Conservation (phyloP, 2,797 vertebrate genomes). For the Potorous gilbertii region DNA sequence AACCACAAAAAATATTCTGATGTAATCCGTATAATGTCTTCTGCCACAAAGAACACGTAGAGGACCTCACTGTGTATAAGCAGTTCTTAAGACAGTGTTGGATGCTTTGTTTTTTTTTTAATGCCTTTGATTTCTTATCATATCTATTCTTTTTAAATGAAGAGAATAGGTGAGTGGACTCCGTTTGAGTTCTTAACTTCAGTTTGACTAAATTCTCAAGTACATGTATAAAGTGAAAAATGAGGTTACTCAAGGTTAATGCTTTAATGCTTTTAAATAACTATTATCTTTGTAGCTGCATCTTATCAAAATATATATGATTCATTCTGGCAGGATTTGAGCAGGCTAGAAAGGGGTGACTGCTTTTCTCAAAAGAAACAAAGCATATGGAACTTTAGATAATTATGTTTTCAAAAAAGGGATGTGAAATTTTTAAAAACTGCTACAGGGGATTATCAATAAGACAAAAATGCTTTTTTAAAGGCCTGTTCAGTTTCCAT, state of each 20-base stretch:
- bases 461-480: background rate
- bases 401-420: background rate
- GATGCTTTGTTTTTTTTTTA: constrained; percentile 60
- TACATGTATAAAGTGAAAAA: constrained; percentile 85
- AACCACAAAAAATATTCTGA: background rate
- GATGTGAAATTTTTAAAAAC: background rate
- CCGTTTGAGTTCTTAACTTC: constrained; percentile 85
- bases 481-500: background rate
- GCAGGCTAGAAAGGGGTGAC: constrained; percentile 59
- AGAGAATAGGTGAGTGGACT: constrained; percentile 81
- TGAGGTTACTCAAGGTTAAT: constrained; percentile 87
- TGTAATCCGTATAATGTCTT: background rate
- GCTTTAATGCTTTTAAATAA: constrained; percentile 88
- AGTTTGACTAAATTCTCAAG: constrained; percentile 85
- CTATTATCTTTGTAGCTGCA: constrained; percentile 82
- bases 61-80: background rate
- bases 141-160: constrained; percentile 77
- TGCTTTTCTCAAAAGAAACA: constrained; percentile 52
- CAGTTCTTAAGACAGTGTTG: constrained; percentile 50
- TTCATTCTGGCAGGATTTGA: constrained; percentile 73
- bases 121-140: constrained; percentile 79
- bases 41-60: background rate
- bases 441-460: background rate
- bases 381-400: constrained; percentile 7
- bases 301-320: constrained; percentile 83